Evolutionary conservation across 2,888 invertebrate species (phyloP).

Genomic region (Amphiduros pacificus): DNA sequence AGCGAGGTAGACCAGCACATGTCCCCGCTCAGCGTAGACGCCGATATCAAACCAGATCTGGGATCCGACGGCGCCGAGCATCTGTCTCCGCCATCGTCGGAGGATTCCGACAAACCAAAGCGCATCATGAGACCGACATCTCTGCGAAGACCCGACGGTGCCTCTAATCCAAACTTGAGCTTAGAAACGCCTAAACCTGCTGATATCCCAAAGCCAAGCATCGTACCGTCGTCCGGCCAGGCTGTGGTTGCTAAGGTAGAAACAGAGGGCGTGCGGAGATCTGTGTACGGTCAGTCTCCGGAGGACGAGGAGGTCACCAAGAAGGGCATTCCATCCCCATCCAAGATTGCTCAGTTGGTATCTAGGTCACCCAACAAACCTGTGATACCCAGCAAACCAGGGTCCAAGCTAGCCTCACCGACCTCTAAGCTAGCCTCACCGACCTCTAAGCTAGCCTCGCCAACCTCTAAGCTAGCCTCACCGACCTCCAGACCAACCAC

Average conservation of each 20-base stretch:
- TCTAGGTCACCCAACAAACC: conserved; percentile 10
- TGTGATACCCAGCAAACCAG: too few species aligned
- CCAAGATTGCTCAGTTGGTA: not conserved
- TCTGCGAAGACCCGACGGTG: conserved; percentile 85
- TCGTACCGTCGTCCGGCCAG: too few species aligned
- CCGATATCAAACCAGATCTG: conserved; percentile 19
- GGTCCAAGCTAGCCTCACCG: too few species aligned
- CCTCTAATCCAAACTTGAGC: conserved; percentile 89
- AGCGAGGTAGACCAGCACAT: conserved; percentile 2
- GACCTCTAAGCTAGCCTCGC: too few species aligned
- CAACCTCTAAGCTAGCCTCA: not conserved
- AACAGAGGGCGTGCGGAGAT: not conserved
- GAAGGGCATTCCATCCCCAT: too few species aligned
- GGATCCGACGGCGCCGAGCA: conserved; percentile 16
- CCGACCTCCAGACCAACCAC: conserved; percentile 4
- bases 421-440: too few species aligned
- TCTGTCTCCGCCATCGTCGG: conserved; percentile 20
- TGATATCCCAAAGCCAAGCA: too few species aligned
- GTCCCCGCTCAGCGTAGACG: conserved; percentile 5
- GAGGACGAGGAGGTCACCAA: too few species aligned
- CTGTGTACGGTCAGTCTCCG: not conserved
- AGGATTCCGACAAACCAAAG: conserved; percentile 16
- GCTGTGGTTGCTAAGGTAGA: too few species aligned
- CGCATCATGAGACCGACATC: conserved; percentile 60
- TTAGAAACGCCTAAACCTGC: too few species aligned